Percentiles rank a stretch among this genome's conserved stretches.
These are phyloP conservation scores for Apis laboriosa DNA, from an alignment of 1,140 invertebrate genomes.

Conservation along the genomic window DNA sequence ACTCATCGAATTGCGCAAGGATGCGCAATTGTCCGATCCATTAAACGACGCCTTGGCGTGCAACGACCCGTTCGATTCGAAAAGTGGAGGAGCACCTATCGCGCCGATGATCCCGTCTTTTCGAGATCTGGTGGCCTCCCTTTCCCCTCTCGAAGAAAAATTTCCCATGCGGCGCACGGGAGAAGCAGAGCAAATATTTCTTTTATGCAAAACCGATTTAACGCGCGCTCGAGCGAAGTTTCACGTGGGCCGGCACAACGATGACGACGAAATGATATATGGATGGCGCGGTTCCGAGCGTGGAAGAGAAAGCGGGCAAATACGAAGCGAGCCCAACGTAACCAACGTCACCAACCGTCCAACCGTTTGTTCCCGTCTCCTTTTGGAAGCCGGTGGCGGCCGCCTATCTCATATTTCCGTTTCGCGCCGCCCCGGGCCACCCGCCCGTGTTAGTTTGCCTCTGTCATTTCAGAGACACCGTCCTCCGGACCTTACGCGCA, in stretches of 20 bases:
- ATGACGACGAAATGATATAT: slow-evolving; percentile 33
- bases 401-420: slow-evolving; percentile 39
- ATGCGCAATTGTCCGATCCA: background rate
- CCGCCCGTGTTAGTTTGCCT: slow-evolving; percentile 11
- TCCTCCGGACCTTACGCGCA: background rate
- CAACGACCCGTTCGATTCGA: background rate
- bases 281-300: background rate
- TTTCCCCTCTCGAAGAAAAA: no score
- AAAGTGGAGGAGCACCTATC: background rate
- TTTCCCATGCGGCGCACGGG: background rate
- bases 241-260: background rate
- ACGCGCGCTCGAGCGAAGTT: slow-evolving; percentile 10
- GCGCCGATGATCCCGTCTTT: background rate
- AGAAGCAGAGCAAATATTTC: slow-evolving; percentile 37
- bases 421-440: slow-evolving; percentile 1
- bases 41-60: background rate
- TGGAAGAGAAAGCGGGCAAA: slow-evolving; percentile 38
- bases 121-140: background rate
- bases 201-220: slow-evolving; percentile 41
- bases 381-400: background rate
- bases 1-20: background rate
- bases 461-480: slow-evolving; percentile 11
- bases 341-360: background rate
- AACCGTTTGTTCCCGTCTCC: slow-evolving; percentile 23
- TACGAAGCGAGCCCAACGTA: slow-evolving; percentile 10